Evolutionary conservation across 2,888 invertebrate genomes (phyloP), one percentile per base, ranked within the genome.

Genomic region (Drosophila quinaria): DNA sequence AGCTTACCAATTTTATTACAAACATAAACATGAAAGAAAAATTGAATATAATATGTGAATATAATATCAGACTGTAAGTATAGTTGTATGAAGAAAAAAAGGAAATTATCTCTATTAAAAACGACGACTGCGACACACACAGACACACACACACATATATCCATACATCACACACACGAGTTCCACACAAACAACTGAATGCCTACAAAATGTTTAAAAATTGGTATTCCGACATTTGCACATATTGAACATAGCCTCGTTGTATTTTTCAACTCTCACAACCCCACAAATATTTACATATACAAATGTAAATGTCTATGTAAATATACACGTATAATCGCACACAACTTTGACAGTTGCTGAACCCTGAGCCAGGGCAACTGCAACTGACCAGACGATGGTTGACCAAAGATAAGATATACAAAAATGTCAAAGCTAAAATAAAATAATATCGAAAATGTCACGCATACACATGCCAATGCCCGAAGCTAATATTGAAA

Each of bases 171-270:
- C 41, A 49, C 17, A 49, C 19, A 55, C 10, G 22, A 22, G 8
- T 17, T 8, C 9, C 31, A 11, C 13, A 64, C 19, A 55, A 31
- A 29, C 19, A 39, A 19, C 37, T 19, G 51, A n/a, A 29, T 47
- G 50, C 47, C 66, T 72, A 65, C 56, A 78, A 78, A 75, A 88
- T 86, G 86, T 88, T 69, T 70, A 39, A 35, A 71, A 83, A 78
- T 87, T 81, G 89, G 86, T 84, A 88, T 84, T 74, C 74, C 80
- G 87, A 68, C 89, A 86, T 69, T 64, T 65, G 61, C 59, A 64
- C 67, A 65, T 51, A 66, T 78, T 47, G 50, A 54, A 25, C 51
- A 59, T 46, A 56, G 52, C 72, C 37, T 58, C 49, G 68, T 50
- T 76, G 54, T 70, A 51, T 51, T 47, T 56, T 65, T 22, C 44